Percentiles rank a stretch among this genome's conserved stretches.
phyloP scores from a whole-genome alignment of 30 jellyfish, hydroid and myxozoan species.

The Clytia hemisphaerica region DNA sequence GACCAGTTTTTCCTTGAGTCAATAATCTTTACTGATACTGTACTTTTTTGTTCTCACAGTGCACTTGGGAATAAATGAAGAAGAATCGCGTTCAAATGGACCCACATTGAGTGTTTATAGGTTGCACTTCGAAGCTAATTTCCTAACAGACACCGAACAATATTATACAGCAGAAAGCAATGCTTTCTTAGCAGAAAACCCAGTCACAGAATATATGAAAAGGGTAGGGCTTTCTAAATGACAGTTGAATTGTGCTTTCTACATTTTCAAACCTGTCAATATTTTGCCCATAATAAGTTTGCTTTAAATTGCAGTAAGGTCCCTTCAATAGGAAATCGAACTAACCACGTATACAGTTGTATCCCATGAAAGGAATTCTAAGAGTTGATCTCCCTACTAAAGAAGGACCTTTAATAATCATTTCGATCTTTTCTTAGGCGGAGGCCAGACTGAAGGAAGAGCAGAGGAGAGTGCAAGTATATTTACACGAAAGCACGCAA shows the following conservation, averaged over 20 bases:
- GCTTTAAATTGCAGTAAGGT: too few species aligned
- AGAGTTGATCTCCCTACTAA: not conserved
- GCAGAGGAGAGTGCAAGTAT: slow-evolving; percentile 83
- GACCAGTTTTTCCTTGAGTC: too few species aligned
- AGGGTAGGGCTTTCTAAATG: too few species aligned
- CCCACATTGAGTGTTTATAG: slow-evolving; percentile 75
- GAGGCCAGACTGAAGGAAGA: slow-evolving; percentile 91
- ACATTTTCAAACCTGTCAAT: too few species aligned
- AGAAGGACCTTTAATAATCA: not conserved
- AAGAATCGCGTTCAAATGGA: slow-evolving; percentile 65
- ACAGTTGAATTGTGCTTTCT: too few species aligned
- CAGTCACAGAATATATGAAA: slow-evolving; percentile 95
- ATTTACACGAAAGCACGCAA: slow-evolving; percentile 94
- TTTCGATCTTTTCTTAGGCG: slow-evolving; percentile 60
- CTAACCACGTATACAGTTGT: too few species aligned
- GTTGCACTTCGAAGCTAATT: slow-evolving; percentile 54
- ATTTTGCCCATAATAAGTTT: too few species aligned
- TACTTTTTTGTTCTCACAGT: slow-evolving; percentile 40
- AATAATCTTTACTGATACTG: too few species aligned
- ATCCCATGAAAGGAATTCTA: too few species aligned
- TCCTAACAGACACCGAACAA: slow-evolving; percentile 83
- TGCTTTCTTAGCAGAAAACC: slow-evolving; percentile 77
- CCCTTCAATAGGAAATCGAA: too few species aligned
- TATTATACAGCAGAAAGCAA: slow-evolving; percentile 86
- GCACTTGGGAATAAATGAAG: slow-evolving; percentile 92